Base-by-base conservation (phyloP, 2,797 vertebrate genomes). In the Pipistrellus nathusii region DNA sequence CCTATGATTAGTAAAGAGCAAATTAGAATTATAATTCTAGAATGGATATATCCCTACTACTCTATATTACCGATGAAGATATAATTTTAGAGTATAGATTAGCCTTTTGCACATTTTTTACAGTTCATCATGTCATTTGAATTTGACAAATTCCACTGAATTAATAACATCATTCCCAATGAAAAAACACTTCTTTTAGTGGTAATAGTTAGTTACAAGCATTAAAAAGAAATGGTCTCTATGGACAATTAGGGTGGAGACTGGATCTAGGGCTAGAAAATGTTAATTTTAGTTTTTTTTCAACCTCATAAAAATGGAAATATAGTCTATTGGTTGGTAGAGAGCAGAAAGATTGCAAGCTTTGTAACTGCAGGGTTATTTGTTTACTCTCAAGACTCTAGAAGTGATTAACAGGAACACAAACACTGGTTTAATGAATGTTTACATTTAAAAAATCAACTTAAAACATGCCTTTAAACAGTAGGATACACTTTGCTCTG, bases 1-100 rank as follows among this genome's bases (percentile, higher is more conserved):
- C 53, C 48, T 12, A 69, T 18, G 46, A 92, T 75, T 91, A 88
- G 53, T 57, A 85, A 87, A 9, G 48, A 85, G 64, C 64, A 95
- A 87, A 91, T n/a, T 80, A 89, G 76, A 78, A 85, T 66, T 38
- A 72, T 41, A 95, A 95, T 87, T 95, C 76, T 81, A 88, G 69
- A 62, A 35, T 93, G 72, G 46, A 91, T 75, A 77, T 82, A 91
- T 51, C 73, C 18, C 21, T 89, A 93, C 41, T 71, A 83, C 66
- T n/a, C 62, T 80, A 51, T 84, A 85, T 84, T 87, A 89, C 55
- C 41, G 80, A 88, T 57, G 30, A 53, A 76, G 66, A 91, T 53
- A 18, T 92, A 78, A 35, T 87, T 93, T 91, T 81, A 91, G 51
- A 89, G 20, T 62, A 68, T 55, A 14, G 35, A 84, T 81, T 85